Evolutionary conservation across 2,888 invertebrate genomes (phyloP), one percentile per base, ranked within the genome.

Genomic region (Resseliella maxima): DNA sequence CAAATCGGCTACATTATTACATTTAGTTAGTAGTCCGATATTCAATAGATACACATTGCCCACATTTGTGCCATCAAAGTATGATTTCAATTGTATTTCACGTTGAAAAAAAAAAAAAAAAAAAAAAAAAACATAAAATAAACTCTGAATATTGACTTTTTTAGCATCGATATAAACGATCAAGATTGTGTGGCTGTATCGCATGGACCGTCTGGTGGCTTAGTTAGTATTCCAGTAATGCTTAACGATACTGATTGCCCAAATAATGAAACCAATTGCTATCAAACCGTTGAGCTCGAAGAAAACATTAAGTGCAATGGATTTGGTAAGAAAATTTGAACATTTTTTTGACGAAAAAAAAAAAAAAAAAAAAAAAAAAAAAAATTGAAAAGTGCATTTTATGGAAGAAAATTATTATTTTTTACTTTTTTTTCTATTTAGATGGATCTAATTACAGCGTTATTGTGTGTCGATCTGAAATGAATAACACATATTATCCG

Each of bases 31-130:
- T 85, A 92, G 93, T 0, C 90, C 41, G 41, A 8, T 91, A 41
- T 93, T 94, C 88, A 93, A 94, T 0, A 92, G 93, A 89, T 92
- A 94, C 89, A 94, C 95, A 0, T 93, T 94, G 89, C 95, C 96
- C 15, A 92, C 95, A 89, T 92, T 92, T 87, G 88, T 94, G 86
- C 91, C 92, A 10, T 90, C 93, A 88, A 88, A 89, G 93, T 93
- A 59, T 6, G 24, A 59, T 24, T 35, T 81, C 3, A 64, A 64
- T 81, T 81, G 35, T 24, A 50, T 18, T 50, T 5, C 41, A 41
- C 45, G 64, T 91, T 45, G 92, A 93, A 85, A 91, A 92, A 86
- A 92, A 93, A 0, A 91, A 38, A 85, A 81, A 27, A 31, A 72
- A 31, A 27, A 72, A n/a, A n/a, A 3, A 10, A 72, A 72, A 72